Percentiles rank a stretch among this genome's conserved stretches.
Conservation (phyloP, 2,113 vertebrate species). For the Phyllostomus discolor region DNA sequence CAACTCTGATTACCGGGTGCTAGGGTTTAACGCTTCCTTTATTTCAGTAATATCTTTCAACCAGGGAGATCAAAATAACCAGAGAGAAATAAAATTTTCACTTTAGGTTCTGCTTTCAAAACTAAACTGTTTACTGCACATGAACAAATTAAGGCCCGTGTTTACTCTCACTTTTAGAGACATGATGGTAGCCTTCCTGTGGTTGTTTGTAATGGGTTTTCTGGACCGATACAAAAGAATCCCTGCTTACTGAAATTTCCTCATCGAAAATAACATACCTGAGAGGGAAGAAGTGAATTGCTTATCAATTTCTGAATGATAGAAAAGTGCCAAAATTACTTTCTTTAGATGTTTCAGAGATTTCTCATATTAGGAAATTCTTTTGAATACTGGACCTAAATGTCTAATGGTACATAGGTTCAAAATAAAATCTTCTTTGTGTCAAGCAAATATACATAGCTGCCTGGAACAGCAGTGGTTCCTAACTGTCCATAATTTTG, state of each 20-base stretch:
- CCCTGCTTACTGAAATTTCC: neutral
- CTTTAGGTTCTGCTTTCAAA: conserved; percentile 22
- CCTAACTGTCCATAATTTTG: neutral
- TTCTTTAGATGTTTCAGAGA: conserved; percentile 47
- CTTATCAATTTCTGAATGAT: conserved; percentile 61
- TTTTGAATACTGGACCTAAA: conserved; percentile 27
- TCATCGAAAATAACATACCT: conserved; percentile 54
- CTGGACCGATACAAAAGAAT: conserved; percentile 26
- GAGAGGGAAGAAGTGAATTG: neutral
- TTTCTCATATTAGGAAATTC: conserved; percentile 39
- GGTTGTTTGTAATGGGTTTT: conserved; percentile 48
- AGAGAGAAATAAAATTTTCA: conserved; percentile 48
- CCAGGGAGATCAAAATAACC: conserved; percentile 38
- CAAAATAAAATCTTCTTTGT: neutral
- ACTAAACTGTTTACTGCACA: conserved; percentile 37
- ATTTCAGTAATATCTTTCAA: conserved; percentile 49
- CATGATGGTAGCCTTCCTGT: conserved; percentile 24
- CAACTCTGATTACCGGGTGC: conserved; percentile 1
- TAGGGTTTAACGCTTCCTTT: neutral
- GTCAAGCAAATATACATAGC: neutral
- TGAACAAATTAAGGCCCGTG: conserved; percentile 49
- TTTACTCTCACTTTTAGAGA: conserved; percentile 46
- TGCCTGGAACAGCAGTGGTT: neutral
- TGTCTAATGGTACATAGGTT: neutral
- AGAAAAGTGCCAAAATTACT: conserved; percentile 56